Evolutionary conservation across 2,797 vertebrate species (phyloP), one percentile per base, ranked within the genome.

Genomic region (Brachyrhaphis roseni): DNA sequence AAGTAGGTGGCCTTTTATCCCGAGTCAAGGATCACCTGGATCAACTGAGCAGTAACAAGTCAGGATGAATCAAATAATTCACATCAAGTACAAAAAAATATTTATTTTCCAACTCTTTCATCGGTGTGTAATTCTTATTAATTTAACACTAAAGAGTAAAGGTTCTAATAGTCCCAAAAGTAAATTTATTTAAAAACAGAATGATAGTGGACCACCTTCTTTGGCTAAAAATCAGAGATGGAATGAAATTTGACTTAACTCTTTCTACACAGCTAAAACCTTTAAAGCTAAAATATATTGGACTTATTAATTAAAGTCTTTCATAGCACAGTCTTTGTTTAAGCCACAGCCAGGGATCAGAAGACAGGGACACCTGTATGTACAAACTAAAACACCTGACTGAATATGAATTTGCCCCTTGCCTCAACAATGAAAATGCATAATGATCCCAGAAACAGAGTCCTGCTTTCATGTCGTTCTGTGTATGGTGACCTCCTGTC

Each of bases 321-420:
- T 78, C 31, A 78, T 55, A 78, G 10, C 53, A 47, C 75, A 75
- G 72, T 72, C 78, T 46, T 55, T 84, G 53, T 68, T 76, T 68
- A 82, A 82, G 75, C 62, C 84, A 75, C 78, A 79, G 76, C 57
- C 45, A 76, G n/a, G 39, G n/a, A 45, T 59, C 12, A 28, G 57
- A 68, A 71, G 59, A 78, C 59, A 10, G 46, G 28, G 70, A 76
- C 74, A 74, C 59, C n/a, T 43, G 68, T 62, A 79, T 55, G 45
- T 72, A 46, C 41, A 78, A 75, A 81, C 66, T 75, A 74, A 79
- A 59, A 23, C 47, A 51, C 34, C 51, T 34, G 68, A 83, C 47
- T 83, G 74, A 76, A 78, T 72, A 82, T 73, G 45, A 57, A 49
- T 78, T 76, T 76, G 76, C 31, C 72, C 55, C 45, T 80, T n/a